Conservation (phyloP, 2,888 invertebrate species). For the Leptarthrus brevirostris region DNA sequence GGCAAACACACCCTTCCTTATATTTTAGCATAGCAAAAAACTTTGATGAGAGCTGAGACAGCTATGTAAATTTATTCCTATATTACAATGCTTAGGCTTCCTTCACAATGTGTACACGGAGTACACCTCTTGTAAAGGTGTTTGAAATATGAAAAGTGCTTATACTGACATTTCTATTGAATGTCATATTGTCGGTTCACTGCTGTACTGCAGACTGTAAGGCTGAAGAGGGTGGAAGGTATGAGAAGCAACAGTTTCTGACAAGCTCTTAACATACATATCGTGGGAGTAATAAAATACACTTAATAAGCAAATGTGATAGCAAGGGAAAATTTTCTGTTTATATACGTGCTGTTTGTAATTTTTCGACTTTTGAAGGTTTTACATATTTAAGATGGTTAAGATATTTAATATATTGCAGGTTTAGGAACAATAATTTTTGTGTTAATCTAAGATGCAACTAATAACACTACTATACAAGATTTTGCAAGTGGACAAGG, state of each 20-base stretch:
- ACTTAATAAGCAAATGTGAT: conserved; percentile 39
- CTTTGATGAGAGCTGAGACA: conserved; percentile 4
- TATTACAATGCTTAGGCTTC: not conserved
- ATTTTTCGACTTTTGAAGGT: too few species aligned
- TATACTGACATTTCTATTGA: conserved; percentile 45
- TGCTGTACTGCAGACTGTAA: too few species aligned
- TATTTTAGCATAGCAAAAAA: not conserved
- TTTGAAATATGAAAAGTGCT: conserved; percentile 42
- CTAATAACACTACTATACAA: too few species aligned
- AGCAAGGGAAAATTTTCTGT: conserved; percentile 21
- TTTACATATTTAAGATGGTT: too few species aligned
- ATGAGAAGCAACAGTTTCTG: conserved; percentile 43
- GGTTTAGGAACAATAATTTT: too few species aligned
- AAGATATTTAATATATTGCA: too few species aligned
- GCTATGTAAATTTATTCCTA: conserved; percentile 30
- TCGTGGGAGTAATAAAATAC: conserved; percentile 41
- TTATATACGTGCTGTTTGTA: conserved; percentile 21
- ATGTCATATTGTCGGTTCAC: conserved; percentile 26
- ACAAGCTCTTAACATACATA: conserved; percentile 39
- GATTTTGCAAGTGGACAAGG: too few species aligned
- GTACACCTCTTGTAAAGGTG: conserved; percentile 30
- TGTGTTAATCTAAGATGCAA: too few species aligned
- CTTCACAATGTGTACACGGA: not conserved
- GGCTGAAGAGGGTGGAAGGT: too few species aligned
- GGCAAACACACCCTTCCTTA: not conserved